phyloP scores from a whole-genome alignment of 2,797 vertebrate species.

The Lepus oiostolus region DNA sequence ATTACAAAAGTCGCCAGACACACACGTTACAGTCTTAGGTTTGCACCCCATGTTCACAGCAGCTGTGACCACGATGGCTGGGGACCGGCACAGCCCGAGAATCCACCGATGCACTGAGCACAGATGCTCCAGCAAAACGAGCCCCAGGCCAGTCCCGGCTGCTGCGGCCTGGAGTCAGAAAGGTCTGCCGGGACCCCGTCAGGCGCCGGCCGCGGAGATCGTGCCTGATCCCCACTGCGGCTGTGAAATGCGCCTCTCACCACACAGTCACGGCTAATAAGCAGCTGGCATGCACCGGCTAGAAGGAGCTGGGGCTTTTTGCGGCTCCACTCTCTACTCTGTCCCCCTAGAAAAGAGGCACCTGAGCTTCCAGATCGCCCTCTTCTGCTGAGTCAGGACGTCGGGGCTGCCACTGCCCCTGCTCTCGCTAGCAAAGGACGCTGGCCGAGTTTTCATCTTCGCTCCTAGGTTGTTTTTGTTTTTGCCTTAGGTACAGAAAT shows the following conservation, averaged over 20 bases:
- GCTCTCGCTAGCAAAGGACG: neutral
- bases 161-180: neutral
- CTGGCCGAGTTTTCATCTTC: neutral
- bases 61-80: neutral
- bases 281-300: neutral
- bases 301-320: neutral
- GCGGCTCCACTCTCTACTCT: rapidly evolving
- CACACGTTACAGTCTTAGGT: neutral
- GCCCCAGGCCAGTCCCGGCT: neutral
- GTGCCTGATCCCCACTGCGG: neutral
- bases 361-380: neutral
- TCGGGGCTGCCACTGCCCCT: neutral
- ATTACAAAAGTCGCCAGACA: neutral
- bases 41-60: neutral
- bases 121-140: neutral
- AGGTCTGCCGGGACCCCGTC: neutral
- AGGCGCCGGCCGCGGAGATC: too few species aligned
- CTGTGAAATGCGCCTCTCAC: neutral
- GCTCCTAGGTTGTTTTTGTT: neutral
- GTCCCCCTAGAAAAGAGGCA: neutral
- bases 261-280: neutral
- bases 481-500: neutral
- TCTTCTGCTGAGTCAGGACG: neutral
- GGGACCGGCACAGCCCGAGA: neutral
- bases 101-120: neutral